phyloP scores from a whole-genome alignment of 2,113 vertebrate genomes.

The Cynoglossus semilaevis region DNA sequence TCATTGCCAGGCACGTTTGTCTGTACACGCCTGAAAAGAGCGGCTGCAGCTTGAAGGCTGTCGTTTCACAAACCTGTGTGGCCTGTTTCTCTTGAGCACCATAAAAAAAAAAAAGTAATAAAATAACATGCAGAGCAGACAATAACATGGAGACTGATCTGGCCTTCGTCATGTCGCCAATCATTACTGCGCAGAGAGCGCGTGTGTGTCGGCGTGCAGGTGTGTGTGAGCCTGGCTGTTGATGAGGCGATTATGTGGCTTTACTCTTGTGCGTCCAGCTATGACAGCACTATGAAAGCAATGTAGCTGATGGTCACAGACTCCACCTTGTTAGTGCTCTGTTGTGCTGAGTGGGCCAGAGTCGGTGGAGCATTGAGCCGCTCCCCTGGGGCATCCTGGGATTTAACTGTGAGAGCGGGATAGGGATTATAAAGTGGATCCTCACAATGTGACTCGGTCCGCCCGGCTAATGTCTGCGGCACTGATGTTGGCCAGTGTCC shows the following conservation, averaged over 20 bases:
- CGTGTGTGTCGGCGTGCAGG: conserved; percentile 16
- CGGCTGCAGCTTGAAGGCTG: conserved; percentile 43
- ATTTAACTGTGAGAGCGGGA: conserved; percentile 41
- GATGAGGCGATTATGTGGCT: conserved; percentile 75
- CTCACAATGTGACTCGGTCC: conserved; percentile 40
- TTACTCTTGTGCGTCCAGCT: conserved; percentile 57
- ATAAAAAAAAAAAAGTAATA: conserved; percentile 53
- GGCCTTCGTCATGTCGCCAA: conserved; percentile 72
- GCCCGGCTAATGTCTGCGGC: conserved; percentile 35
- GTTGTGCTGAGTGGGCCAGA: conserved; percentile 62
- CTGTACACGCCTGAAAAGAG: conserved; percentile 23
- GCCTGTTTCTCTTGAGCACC: conserved; percentile 49
- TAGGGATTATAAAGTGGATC: conserved; percentile 47
- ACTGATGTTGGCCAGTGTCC: conserved; percentile 21
- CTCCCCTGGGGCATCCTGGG: conserved; percentile 46
- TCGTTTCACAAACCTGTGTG: conserved; percentile 40
- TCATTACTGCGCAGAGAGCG: conserved; percentile 57
- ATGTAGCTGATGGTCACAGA: conserved; percentile 39
- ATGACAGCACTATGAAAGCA: conserved; percentile 61
- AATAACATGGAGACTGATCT: conserved; percentile 59
- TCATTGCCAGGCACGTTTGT: neutral
- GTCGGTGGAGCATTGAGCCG: conserved; percentile 49
- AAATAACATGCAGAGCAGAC: conserved; percentile 56
- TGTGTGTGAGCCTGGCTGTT: conserved; percentile 52
- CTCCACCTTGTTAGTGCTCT: conserved; percentile 68